Evolutionary conservation across 2,797 vertebrate species (phyloP), one percentile per base, ranked within the genome.

Genomic region (Oreonectes daqikongensis): DNA sequence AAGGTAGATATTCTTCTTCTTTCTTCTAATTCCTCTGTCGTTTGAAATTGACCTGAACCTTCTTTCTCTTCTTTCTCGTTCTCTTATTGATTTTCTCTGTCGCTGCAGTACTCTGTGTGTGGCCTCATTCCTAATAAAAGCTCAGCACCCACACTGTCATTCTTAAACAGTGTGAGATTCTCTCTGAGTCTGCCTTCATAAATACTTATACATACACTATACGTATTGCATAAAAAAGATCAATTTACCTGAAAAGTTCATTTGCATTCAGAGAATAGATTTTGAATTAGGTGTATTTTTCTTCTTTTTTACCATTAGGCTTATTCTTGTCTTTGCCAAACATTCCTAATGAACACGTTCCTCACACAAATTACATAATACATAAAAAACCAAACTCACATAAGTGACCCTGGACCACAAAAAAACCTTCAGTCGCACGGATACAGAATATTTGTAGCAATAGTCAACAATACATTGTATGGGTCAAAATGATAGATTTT

Each of bases 1-100:
- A 99, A 97, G 98, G 97, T 99, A 91, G 18, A 68, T 78, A 66
- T 76, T 82, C 80, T 70, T 15, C 72, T 84, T 78, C 79, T 72
- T 22, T 76, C 82, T 81, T 79, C 42, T 79, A 75, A 52, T 46
- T 30, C 40, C 40, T 30, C 24, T 52, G n/a, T 65, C 17, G 5
- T 69, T 35, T 77, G 75, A 70, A 77, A 70, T 77, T 77, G 75
- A 77, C 67, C 75, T 64, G n/a, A 52, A 69, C 42, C 78, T 80
- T 24, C 44, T 60, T 38, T 59, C 24, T 55, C 35, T 70, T 77
- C 24, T 26, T 79, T 69, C 18, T 42, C 24, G 1, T 63, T 63
- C 22, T 46, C 26, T 28, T 63, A 77, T 77, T 64, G 66, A 64
- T 69, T 69, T 35, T 60, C 52, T 82, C 83, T 82, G 81, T 87